Evolutionary conservation across 2,888 invertebrate genomes (phyloP).

Genomic region (Iphiclides podalirius): DNA sequence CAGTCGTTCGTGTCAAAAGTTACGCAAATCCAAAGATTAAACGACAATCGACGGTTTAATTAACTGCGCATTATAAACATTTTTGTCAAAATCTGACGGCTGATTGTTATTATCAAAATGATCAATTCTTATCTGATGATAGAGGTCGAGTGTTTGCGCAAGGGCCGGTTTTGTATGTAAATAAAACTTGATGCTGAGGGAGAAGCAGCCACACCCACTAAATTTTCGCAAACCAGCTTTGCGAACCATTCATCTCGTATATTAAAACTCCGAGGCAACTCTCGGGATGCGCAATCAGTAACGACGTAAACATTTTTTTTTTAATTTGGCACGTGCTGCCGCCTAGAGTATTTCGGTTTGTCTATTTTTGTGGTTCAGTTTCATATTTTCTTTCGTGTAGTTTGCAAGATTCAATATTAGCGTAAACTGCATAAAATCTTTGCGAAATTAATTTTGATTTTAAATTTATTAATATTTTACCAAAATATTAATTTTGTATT

Average conservation of each 20-base stretch:
- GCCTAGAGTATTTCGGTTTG: slow-evolving; percentile 1
- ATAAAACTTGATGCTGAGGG: not conserved
- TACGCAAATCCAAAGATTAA: not conserved
- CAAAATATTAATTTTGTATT: no score
- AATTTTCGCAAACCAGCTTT: not conserved
- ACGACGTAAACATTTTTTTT: slow-evolving; percentile 11
- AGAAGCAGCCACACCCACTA: slow-evolving; percentile 2
- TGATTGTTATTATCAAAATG: not conserved
- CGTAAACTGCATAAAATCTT: no score
- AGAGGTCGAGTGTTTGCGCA: not conserved
- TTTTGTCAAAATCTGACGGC: slow-evolving; percentile 3
- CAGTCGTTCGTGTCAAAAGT: not conserved
- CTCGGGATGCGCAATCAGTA: no score
- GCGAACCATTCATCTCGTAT: not conserved
- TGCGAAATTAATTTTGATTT: no score
- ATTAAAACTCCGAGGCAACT: not conserved
- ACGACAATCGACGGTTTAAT: not conserved
- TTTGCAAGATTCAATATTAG: no score
- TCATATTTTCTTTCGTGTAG: not conserved
- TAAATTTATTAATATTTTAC: no score
- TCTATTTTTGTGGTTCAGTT: slow-evolving; percentile 9
- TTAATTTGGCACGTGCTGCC: slow-evolving; percentile 12
- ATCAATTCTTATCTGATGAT: slow-evolving; percentile 2
- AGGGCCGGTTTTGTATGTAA: slow-evolving; percentile 1
- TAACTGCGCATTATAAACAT: slow-evolving; percentile 1